phyloP scores from a whole-genome alignment of 2,797 vertebrate genomes.

The Sebastes vulpes region DNA sequence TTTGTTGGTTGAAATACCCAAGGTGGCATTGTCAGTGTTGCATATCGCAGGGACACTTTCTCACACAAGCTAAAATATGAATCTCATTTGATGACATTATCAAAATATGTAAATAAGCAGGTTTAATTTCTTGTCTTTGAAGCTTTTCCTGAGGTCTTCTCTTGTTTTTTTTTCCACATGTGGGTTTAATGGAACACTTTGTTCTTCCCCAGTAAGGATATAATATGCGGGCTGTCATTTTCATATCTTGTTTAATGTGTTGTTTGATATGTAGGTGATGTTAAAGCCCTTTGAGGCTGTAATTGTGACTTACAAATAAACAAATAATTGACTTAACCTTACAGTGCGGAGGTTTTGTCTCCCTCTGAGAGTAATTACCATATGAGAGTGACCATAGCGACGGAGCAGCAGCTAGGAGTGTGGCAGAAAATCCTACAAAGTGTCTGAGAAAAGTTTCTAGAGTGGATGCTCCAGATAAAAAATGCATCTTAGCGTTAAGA shows the following conservation, averaged over 20 bases:
- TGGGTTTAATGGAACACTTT: not conserved
- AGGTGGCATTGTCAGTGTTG: not conserved
- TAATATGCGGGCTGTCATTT: not conserved
- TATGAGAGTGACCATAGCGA: not conserved
- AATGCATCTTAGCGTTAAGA: too few species aligned
- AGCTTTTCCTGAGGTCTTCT: not conserved
- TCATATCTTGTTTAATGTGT: not conserved
- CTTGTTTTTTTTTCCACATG: not conserved
- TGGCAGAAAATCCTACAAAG: not conserved
- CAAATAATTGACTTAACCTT: not conserved
- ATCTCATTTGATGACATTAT: conserved; percentile 12
- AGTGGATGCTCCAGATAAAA: not conserved
- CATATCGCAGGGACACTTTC: not conserved
- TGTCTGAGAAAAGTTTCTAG: not conserved
- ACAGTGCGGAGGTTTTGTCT: not conserved
- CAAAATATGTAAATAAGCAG: conserved; percentile 10
- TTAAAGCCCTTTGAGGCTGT: not conserved
- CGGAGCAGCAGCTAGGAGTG: not conserved
- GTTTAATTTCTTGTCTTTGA: not conserved
- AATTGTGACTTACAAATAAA: not conserved
- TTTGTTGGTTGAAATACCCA: conserved; percentile 9
- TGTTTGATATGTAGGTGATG: not conserved
- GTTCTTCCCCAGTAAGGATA: not conserved
- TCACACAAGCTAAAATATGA: not conserved
- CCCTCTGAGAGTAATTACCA: not conserved